Percentiles rank a stretch among this genome's conserved stretches.
Evolutionary conservation across 2,797 vertebrate species (phyloP).

Genomic region (Nannoperca obscura): DNA sequence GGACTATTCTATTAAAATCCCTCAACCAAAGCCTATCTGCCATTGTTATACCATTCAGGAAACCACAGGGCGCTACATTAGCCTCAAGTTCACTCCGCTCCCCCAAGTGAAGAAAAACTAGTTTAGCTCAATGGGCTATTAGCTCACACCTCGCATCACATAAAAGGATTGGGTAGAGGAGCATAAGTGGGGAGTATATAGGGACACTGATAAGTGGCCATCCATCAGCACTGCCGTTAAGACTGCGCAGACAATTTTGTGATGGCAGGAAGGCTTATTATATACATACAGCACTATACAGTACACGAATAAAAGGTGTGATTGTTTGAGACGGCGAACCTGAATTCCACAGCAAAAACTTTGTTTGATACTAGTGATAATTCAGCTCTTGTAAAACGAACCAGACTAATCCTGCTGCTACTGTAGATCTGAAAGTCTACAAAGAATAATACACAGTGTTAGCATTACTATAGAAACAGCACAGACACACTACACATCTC

Average conservation of each 20-base stretch:
- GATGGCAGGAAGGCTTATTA: slow-evolving; percentile 16
- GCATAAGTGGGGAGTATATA: slow-evolving; percentile 49
- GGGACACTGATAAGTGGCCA: slow-evolving; percentile 51
- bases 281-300: slow-evolving; percentile 6
- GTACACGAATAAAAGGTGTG: slow-evolving; percentile 18
- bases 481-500: neutral
- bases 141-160: slow-evolving; percentile 54
- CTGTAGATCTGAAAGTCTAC: neutral
- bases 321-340: slow-evolving; percentile 2
- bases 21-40: slow-evolving; percentile 42
- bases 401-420: neutral
- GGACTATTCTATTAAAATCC: slow-evolving; percentile 53
- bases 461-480: neutral
- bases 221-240: slow-evolving; percentile 50
- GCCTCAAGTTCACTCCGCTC: slow-evolving; percentile 37
- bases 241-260: slow-evolving; percentile 15
- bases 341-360: slow-evolving; percentile 23
- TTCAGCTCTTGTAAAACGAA: neutral
- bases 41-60: slow-evolving; percentile 48
- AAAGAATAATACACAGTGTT: neutral
- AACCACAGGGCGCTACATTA: slow-evolving; percentile 50
- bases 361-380: slow-evolving; percentile 5
- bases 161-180: slow-evolving; percentile 51
- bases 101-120: slow-evolving; percentile 55
- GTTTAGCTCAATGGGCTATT: slow-evolving; percentile 62